Conservation (phyloP, 2,797 vertebrate genomes). For the Liparis tanakae region DNA sequence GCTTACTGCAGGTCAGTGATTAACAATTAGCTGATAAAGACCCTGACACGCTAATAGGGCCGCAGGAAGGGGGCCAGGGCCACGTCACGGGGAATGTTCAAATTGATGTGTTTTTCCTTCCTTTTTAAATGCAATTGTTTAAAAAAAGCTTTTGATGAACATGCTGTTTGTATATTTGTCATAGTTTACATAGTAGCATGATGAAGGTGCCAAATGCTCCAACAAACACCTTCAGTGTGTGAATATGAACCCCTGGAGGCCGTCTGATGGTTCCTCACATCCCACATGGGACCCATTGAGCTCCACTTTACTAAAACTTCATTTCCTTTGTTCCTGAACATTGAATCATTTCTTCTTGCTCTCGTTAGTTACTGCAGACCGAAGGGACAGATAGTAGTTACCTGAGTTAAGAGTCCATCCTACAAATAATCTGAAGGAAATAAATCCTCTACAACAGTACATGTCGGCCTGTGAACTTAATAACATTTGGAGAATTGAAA, state of each 20-base stretch:
- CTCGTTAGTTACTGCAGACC: not conserved
- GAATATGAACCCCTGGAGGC: too few relatives aligned
- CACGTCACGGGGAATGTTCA: constrained; percentile 4
- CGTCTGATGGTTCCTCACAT: not conserved
- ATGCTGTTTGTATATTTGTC: not conserved
- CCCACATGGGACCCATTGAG: not conserved
- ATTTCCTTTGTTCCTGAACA: not conserved
- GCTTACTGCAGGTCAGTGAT: constrained; percentile 74
- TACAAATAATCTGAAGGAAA: not conserved
- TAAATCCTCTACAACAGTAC: not conserved
- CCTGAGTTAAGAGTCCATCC: not conserved
- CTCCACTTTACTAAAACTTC: not conserved
- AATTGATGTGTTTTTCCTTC: not conserved
- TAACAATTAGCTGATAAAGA: constrained; percentile 69
- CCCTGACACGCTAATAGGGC: constrained; percentile 54
- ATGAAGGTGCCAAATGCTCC: not conserved
- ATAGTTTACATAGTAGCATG: not conserved
- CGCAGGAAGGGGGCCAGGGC: not conserved
- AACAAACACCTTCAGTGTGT: not conserved
- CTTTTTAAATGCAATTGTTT: constrained; percentile 3
- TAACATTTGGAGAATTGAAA: constrained; percentile 15
- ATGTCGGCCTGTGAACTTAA: not conserved
- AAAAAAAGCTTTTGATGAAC: not conserved
- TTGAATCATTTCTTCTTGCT: not conserved
- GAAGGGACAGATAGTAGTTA: not conserved